Percentiles rank a stretch among this genome's conserved stretches.
phyloP scores from a whole-genome alignment of 2,797 vertebrate genomes.

The Clamator glandarius region DNA sequence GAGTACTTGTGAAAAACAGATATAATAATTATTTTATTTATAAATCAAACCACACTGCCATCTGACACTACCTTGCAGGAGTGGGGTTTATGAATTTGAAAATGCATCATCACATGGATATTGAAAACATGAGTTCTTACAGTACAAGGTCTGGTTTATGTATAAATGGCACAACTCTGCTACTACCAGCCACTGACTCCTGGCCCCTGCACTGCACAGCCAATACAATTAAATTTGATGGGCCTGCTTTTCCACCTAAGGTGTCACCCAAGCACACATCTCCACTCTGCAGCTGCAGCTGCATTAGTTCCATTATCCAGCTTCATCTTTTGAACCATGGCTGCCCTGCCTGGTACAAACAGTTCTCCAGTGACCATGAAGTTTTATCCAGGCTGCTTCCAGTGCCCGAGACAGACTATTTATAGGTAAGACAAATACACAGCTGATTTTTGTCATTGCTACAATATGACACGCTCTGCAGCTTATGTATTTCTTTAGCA shows the following conservation, averaged over 20 bases:
- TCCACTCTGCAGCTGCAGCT: not conserved
- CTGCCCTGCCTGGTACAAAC: not conserved
- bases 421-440: not conserved
- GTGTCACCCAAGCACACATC: not conserved
- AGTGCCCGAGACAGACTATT: not conserved
- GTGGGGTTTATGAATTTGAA: not conserved
- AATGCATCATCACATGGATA: not conserved
- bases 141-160: not conserved
- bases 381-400: not conserved
- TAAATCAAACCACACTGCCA: not conserved
- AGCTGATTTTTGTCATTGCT: not conserved
- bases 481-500: not conserved
- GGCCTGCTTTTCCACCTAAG: not conserved
- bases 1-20: not conserved
- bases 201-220: not conserved
- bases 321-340: accelerated
- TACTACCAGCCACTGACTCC: not conserved
- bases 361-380: not conserved
- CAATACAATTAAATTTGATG: not conserved
- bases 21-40: not conserved
- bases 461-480: not conserved
- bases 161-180: not conserved
- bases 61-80: not conserved
- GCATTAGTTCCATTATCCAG: not conserved
- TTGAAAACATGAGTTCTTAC: not conserved